A percentile compares a stretch with the other conserved stretches of the same genome.
Conservation (phyloP, 2,888 invertebrate genomes). For the Endotricha flammealis region DNA sequence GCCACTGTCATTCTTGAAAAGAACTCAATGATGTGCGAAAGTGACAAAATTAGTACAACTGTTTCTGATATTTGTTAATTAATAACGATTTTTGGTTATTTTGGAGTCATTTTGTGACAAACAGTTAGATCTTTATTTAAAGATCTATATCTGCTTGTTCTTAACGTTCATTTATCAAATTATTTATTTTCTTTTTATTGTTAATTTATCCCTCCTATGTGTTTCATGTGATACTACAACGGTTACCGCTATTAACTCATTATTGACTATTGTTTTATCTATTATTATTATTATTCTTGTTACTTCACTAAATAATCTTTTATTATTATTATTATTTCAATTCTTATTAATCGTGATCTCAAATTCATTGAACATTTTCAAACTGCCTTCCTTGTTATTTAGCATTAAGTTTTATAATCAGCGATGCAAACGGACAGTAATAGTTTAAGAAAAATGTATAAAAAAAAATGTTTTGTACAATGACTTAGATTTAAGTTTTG, state of each 20-base stretch:
- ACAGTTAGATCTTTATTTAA: background rate
- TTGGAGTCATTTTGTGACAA: background rate
- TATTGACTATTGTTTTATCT: constrained; percentile 2
- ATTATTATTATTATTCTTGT: constrained; percentile 1
- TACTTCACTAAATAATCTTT: constrained; percentile 2
- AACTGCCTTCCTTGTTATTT: constrained; percentile 30
- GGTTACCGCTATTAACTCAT: background rate
- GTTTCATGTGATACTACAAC: background rate
- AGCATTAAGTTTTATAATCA: constrained; percentile 36
- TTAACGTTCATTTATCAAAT: background rate
- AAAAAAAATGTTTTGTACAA: constrained; percentile 43
- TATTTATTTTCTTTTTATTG: background rate
- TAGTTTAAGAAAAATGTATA: constrained; percentile 54
- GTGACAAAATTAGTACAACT: no score
- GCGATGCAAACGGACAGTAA: constrained; percentile 62
- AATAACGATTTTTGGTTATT: no score
- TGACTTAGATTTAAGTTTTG: constrained; percentile 52
- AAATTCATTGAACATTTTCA: constrained; percentile 24
- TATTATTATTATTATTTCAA: constrained; percentile 8
- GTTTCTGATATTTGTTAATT: no score
- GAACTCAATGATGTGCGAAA: no score
- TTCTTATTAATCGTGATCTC: constrained; percentile 20
- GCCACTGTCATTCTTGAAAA: no score
- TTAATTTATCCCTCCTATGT: background rate
- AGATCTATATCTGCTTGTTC: no score